Evolutionary conservation across 2,797 vertebrate genomes (phyloP), one percentile per base, ranked within the genome.

Genomic region (Somateria mollissima): DNA sequence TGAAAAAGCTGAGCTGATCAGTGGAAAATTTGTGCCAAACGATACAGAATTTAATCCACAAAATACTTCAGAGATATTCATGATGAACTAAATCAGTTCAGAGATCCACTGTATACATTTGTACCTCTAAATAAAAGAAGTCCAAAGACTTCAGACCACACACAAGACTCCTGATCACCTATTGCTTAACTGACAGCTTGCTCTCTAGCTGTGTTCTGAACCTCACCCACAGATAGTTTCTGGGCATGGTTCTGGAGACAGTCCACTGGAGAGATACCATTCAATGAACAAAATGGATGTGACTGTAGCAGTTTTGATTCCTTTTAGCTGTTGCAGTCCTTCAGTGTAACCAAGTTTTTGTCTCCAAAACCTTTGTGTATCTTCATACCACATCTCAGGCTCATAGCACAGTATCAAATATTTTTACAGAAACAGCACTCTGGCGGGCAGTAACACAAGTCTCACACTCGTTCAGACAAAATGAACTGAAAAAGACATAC

Each of bases 331-430:
- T 3, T 53, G 16, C 13, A 41, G 25, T 37, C 8, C 8, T 74
- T 25, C 61, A 84, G 9, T 1, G 13, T n/a, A 61, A 21, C 17
- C 0, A 0, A 1, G 0, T 21, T 70, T 57, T 2, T 45, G 13
- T 37, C 21, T 67, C 88, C 62, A 71, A 43, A 58, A 5, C 20
- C 22, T 54, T 22, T 75, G 16, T 7, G 11, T 16, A 19, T 32
- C 36, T 65, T 60, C 34, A n/a, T 39, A 41, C 6, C 43, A 28
- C 4, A 70, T n/a, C 12, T 54, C 28, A 45, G 8, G 12, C 65
- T 74, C 71, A 66, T 0, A 84, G 47, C 27, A 45, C 39, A 80
- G 0, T 8, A 22, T 15, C 21, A 39, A 5, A 2, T 32, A 9
- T 49, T 34, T 87, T 75, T 67, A 47, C 28, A 72, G 37, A 75